phyloP scores from a whole-genome alignment of 2,888 invertebrate species.

The Phengaris alcon region DNA sequence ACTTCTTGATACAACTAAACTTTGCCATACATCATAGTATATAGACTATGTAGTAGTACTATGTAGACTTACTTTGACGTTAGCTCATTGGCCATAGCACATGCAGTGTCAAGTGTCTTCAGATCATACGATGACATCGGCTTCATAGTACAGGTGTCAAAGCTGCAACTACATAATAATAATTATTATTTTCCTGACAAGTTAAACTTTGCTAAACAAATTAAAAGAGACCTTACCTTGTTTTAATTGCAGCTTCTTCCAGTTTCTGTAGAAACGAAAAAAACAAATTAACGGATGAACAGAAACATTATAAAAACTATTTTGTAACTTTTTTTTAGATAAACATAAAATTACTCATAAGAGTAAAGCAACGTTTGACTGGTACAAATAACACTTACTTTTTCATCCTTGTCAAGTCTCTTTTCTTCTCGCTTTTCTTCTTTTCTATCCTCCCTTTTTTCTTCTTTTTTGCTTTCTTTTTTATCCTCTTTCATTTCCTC shows the following conservation, averaged over 20 bases:
- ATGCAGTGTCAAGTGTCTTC: constrained; percentile 93
- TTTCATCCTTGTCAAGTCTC: background rate
- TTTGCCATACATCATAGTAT: too few relatives aligned
- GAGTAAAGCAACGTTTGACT: too few relatives aligned
- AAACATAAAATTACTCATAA: background rate
- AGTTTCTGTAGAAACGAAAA: background rate
- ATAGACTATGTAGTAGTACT: constrained; percentile 42
- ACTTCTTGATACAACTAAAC: too few relatives aligned
- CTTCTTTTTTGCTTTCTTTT: background rate
- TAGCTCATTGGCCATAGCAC: constrained; percentile 95
- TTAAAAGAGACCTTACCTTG: background rate
- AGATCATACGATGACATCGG: constrained; percentile 96
- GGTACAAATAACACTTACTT: background rate
- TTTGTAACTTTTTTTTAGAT: background rate
- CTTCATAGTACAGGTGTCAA: constrained; percentile 82
- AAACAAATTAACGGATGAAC: background rate
- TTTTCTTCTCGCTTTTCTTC: background rate
- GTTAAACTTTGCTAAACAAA: background rate
- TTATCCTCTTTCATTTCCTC: background rate
- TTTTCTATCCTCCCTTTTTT: background rate
- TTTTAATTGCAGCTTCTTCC: background rate
- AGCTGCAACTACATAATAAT: background rate
- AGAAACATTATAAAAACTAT: background rate
- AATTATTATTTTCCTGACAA: too few relatives aligned
- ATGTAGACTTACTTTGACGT: constrained; percentile 81